These are phyloP conservation scores for Plagiodera versicolora DNA, from an alignment of 2,888 invertebrate species.

Conservation along the genomic window DNA sequence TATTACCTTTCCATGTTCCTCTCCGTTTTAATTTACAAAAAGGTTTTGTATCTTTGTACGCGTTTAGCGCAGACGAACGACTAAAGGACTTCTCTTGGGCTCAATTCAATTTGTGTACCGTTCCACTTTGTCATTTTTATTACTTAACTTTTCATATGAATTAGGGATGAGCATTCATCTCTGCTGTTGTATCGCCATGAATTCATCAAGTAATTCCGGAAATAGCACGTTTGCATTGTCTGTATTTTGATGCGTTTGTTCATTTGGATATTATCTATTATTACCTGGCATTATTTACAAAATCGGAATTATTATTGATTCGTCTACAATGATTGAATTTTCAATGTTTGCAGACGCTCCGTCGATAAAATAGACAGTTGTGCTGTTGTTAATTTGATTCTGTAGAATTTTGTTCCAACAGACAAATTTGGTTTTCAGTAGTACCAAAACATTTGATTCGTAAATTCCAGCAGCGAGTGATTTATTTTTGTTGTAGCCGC, in stretches of 20 bases:
- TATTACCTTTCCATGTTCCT: conserved; percentile 13
- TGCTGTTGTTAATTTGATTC: no score
- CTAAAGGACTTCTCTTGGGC: conserved; percentile 20
- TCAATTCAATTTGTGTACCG: conserved; percentile 22
- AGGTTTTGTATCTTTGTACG: conserved; percentile 12
- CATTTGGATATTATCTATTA: background rate
- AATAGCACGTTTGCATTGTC: background rate
- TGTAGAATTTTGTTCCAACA: no score
- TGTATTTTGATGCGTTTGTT: background rate
- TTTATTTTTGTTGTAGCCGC: background rate
- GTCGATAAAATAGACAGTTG: background rate
- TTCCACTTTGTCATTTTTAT: conserved; percentile 22
- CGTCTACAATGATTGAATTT: background rate
- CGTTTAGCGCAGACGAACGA: conserved; percentile 18
- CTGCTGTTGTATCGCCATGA: no score
- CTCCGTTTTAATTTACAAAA: conserved; percentile 21
- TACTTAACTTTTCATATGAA: background rate
- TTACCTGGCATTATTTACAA: background rate
- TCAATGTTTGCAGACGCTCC: background rate
- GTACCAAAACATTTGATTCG: no score
- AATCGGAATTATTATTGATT: background rate
- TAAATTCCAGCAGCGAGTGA: background rate
- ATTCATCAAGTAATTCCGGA: no score
- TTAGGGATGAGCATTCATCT: background rate
- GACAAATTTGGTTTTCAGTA: no score